Evolutionary conservation across 1,140 invertebrate genomes (phyloP), one percentile per base, ranked within the genome.

Genomic region (Heliconius melpomene): DNA sequence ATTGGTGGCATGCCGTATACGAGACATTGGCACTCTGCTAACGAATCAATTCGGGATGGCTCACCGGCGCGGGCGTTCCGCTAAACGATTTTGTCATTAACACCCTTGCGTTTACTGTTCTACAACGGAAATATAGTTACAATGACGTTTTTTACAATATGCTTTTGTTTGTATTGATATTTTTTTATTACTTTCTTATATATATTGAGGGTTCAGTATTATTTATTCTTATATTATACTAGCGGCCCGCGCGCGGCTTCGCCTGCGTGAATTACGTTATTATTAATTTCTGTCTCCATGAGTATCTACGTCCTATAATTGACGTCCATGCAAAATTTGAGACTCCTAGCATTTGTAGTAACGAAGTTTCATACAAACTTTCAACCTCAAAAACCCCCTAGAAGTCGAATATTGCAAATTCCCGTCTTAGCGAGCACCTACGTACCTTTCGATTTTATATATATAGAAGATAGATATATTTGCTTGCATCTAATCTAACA

Each of bases 11-110:
- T 77, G 78, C 57, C 75, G 72, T 80, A 77, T 80, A 87, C 85
- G 84, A 89, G 85, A 86, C 84, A 86, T 86, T 87, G 86, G 82
- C 84, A 81, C 80, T 79, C 77, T 85, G 81, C 82, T 89, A 85
- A 87, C 84, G 84, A 88, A 89, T 88, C 84, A 85, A 90, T 88
- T 89, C 81, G 85, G 79, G 80, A 88, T 83, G 86, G 87, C 86
- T 86, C 78, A 88, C 76, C 75, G 75, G 73, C 81, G 83, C 76
- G 72, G 75, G 73, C 81, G 83, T 84, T 84, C 82, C 77, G 80
- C 80, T 80, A 77, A 78, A 79, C 57, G 82, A 79, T 77, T 83
- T 73, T 75, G 71, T 76, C 77, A 82, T 84, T 82, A 84, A 81
- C 84, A 84, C 80, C 84, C 82, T 79, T 77, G 52, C 46, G 74